A percentile compares a stretch with the other conserved stretches of the same genome.
Evolutionary conservation across 2,888 invertebrate genomes (phyloP).

Genomic region (Chrysolina oricalcia): DNA sequence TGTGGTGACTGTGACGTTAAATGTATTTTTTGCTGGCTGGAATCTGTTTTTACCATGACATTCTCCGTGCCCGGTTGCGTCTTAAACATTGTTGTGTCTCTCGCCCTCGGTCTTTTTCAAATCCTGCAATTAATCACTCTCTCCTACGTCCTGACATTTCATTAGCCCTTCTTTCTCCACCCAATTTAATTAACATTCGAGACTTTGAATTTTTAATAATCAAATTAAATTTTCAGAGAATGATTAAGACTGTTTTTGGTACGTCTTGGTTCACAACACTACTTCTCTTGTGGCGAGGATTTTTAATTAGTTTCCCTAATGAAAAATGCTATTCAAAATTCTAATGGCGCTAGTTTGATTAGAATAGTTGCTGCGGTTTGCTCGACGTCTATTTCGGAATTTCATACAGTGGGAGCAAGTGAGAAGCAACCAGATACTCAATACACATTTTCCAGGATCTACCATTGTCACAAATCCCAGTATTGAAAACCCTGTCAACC

Average conservation of each 20-base stretch:
- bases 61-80: slow-evolving; percentile 19
- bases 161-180: slow-evolving; percentile 71
- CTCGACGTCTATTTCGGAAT: too few species aligned
- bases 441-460: too few species aligned
- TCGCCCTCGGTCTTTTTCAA: slow-evolving; percentile 37
- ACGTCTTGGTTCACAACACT: slow-evolving; percentile 60
- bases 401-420: too few species aligned
- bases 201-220: slow-evolving; percentile 72
- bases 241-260: slow-evolving; percentile 62
- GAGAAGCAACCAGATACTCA: too few species aligned
- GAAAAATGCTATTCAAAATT: slow-evolving; percentile 30
- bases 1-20: too few species aligned
- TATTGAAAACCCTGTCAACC: too few species aligned
- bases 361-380: slow-evolving; percentile 31
- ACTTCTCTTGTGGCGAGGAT: slow-evolving; percentile 28
- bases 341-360: slow-evolving; percentile 31
- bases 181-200: slow-evolving; percentile 73
- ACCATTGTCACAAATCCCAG: too few species aligned
- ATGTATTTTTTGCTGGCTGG: slow-evolving; percentile 34
- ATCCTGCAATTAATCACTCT: slow-evolving; percentile 72
- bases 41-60: slow-evolving; percentile 34
- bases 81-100: slow-evolving; percentile 32
- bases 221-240: slow-evolving; percentile 67
- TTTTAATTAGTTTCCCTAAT: slow-evolving; percentile 31
- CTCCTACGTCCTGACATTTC: slow-evolving; percentile 71